phyloP scores from a whole-genome alignment of 2,113 vertebrate species.

The Proteles cristata region DNA sequence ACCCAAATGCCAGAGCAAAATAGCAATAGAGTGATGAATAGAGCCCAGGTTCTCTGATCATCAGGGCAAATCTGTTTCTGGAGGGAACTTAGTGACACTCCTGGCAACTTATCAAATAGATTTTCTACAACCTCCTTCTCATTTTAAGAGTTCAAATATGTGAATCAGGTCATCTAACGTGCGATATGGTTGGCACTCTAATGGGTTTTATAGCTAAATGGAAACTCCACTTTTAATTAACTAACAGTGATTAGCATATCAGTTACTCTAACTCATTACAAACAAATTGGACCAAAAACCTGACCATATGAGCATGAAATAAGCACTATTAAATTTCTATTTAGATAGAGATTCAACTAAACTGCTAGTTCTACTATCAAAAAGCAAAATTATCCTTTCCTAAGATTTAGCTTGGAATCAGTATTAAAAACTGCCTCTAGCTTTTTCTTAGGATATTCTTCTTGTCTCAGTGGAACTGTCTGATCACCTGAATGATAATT shows the following conservation, averaged over 20 bases:
- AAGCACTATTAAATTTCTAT: slow-evolving; percentile 78
- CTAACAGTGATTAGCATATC: slow-evolving; percentile 36
- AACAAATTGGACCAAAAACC: slow-evolving; percentile 75
- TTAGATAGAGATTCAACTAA: slow-evolving; percentile 58
- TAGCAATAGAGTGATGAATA: background rate
- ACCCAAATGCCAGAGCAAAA: background rate
- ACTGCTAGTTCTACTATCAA: background rate
- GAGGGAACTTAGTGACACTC: background rate
- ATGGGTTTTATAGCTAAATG: slow-evolving; percentile 62
- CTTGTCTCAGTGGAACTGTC: background rate
- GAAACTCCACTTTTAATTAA: slow-evolving; percentile 65
- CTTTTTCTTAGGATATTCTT: background rate
- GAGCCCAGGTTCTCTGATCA: background rate
- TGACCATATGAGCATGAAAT: slow-evolving; percentile 77
- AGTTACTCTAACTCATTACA: slow-evolving; percentile 69
- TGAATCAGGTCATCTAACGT: slow-evolving; percentile 51
- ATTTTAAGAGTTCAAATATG: slow-evolving; percentile 64
- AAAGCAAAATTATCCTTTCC: slow-evolving; percentile 49
- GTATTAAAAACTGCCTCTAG: background rate
- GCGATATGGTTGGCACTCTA: background rate
- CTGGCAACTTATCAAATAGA: slow-evolving; percentile 6
- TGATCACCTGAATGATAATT: background rate
- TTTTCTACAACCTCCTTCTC: slow-evolving; percentile 31
- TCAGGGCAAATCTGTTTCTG: background rate
- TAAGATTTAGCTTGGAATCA: slow-evolving; percentile 1